These are phyloP conservation scores for Yponomeuta malinellus DNA, from an alignment of 2,888 invertebrate genomes.

Conservation along the genomic window DNA sequence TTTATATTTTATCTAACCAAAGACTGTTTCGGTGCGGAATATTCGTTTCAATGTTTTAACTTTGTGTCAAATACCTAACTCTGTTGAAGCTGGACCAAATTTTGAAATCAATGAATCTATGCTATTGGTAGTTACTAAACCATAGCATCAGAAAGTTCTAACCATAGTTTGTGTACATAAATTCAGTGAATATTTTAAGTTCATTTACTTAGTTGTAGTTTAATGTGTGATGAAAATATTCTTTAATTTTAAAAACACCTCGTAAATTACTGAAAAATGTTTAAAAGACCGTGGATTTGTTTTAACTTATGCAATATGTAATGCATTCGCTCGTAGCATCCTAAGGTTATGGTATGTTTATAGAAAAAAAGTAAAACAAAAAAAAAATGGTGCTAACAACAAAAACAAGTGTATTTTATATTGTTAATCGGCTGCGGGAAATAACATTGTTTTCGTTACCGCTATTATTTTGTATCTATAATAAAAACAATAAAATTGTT, in stretches of 20 bases:
- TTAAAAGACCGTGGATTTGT: slow-evolving; percentile 60
- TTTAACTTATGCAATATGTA: slow-evolving; percentile 37
- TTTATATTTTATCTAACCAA: slow-evolving; percentile 65
- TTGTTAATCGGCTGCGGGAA: slow-evolving; percentile 50
- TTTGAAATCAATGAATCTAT: slow-evolving; percentile 22
- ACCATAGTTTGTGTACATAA: neutral
- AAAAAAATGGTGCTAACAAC: slow-evolving; percentile 70
- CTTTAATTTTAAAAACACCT: slow-evolving; percentile 27
- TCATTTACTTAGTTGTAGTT: slow-evolving; percentile 42
- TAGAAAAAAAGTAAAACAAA: slow-evolving; percentile 47
- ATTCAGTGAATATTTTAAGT: slow-evolving; percentile 39
- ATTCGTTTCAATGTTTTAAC: slow-evolving; percentile 44
- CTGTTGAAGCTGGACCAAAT: slow-evolving; percentile 71
- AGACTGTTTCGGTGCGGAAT: slow-evolving; percentile 64
- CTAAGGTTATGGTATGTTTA: slow-evolving; percentile 66
- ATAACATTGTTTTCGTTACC: slow-evolving; percentile 57
- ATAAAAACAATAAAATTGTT: slow-evolving; percentile 61
- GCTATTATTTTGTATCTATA: slow-evolving; percentile 62
- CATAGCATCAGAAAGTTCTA: neutral
- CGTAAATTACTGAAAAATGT: neutral
- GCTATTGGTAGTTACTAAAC: neutral
- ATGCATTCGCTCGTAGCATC: slow-evolving; percentile 55
- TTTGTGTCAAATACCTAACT: slow-evolving; percentile 20
- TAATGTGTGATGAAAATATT: slow-evolving; percentile 49
- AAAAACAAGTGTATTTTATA: slow-evolving; percentile 61